Base-by-base conservation (phyloP, 1,140 invertebrate species). In the Macrosteles quadrilineatus region DNA sequence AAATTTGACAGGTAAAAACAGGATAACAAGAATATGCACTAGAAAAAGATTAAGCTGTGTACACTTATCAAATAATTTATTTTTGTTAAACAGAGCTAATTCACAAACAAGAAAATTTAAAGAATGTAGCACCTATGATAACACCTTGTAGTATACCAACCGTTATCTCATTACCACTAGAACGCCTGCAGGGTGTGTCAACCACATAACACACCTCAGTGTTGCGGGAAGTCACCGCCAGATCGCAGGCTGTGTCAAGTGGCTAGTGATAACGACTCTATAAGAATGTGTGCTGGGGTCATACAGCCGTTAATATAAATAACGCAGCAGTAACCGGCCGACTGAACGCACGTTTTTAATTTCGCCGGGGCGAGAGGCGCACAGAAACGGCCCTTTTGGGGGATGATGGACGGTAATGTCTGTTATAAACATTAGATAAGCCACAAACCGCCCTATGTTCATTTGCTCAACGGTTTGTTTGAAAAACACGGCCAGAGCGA, bases 321-420 rank as follows among this genome's bases (percentile, higher is more conserved):
- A 63, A 63, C 30, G 30, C 17, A 32, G 59, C 59, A 25, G 29
- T 19, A 25, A 25, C 19, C 17, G n/a, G 32, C 21, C 47, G 14
- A 21, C 14, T 21, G 27, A 30, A n/a, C 59, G 19, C 59, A 63
- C 59, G 59, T 63, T 63, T 63, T 63, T 63, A 63, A 63, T 63
- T 63, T 63, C 31, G 59, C 59, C 59, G 4, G 27, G 29, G 31
- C 59, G 27, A 30, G 59, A 32, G 31, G 27, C 59, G 59, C 59
- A 63, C 59, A 63, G 59, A 63, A 63, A 63, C 59, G 19, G 31
- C 59, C 59, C 55, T 32, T 36, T 63, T 59, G 55, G 55, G 25
- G 55, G 55, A 59, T 31, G 55, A 29, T 59, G 4, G 3, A 29
- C 9, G 14, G 27, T 59, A 59, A 59, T 29, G 23, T 27, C 14